Evolutionary conservation across 2,888 invertebrate genomes (phyloP), one percentile per base, ranked within the genome.

Genomic region (Thymelicus lineola): DNA sequence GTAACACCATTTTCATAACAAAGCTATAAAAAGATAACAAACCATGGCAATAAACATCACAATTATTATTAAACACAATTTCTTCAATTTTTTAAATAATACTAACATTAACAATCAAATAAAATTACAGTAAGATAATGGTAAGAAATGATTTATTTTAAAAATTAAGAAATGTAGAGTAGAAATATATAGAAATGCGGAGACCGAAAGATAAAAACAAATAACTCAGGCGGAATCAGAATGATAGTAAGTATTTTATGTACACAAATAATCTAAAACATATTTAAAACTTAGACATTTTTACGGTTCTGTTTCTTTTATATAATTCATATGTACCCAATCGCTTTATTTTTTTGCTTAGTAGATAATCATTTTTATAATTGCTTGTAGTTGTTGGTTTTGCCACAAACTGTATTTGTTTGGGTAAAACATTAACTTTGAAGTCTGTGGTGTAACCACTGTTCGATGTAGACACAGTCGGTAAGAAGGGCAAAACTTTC

Each of bases 361-460:
- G 79, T 20, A 93, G 79, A 72, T 83, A 86, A 42, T 87, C 82
- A 66, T 85, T 84, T 80, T 85, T 93, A 73, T 89, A 93, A 78
- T 89, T 91, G 36, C 73, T 46, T 4, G 81, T 62, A 68, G 81
- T 80, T 68, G 73, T 83, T 0, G 84, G 76, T 76, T 88, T 86
- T 6, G 89, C 91, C 15, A 88, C 82, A 79, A 91, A 90, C 72
- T 88, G 78, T 1, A 85, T 81, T 74, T 88, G 82, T 68, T 82
- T 78, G 7, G 90, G 85, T 69, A 91, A 74, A 2, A 90, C 76
- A 68, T 88, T 89, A 2, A 94, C 86, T 83, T 82, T 86, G 74
- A 94, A 94, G 63, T 84, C 85, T 63, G 91, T 89, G 35, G 94
- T 94, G 72, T 86, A 93, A 2, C 94, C 94, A 65, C 77, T 82